A percentile compares a stretch with the other conserved stretches of the same genome.
Conservation (phyloP, 2,113 vertebrate species). For the Malurus elegans region DNA sequence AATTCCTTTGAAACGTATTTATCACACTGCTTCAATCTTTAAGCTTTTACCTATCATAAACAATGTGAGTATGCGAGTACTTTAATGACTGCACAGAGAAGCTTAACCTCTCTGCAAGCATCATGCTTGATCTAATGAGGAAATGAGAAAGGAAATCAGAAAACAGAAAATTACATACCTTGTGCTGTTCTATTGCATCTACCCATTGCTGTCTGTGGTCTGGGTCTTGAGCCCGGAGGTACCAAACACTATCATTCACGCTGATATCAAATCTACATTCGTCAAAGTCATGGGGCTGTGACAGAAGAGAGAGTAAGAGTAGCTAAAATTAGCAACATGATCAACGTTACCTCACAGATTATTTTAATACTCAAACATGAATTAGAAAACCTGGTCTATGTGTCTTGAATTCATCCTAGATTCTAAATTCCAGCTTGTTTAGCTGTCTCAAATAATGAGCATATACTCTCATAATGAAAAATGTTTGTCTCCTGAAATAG, state of each 20-base stretch:
- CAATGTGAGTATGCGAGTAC: not conserved
- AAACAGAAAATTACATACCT: conserved; percentile 74
- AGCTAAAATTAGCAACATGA: not conserved
- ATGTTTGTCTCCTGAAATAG: not conserved
- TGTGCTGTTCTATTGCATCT: conserved; percentile 94
- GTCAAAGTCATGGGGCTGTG: conserved; percentile 96
- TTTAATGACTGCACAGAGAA: not conserved
- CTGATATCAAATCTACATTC: conserved; percentile 98
- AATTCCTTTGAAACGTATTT: not conserved
- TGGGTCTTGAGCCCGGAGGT: conserved; percentile 92
- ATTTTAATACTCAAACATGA: not conserved
- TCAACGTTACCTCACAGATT: not conserved
- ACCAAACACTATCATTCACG: conserved; percentile 97
- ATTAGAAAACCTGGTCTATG: not conserved
- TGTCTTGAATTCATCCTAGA: not conserved
- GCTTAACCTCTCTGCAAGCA: not conserved
- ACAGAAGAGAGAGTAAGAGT: not conserved
- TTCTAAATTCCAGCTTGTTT: not conserved
- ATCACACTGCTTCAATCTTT: not conserved
- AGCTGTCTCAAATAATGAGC: not conserved
- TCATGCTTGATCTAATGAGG: not conserved
- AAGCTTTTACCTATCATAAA: not conserved
- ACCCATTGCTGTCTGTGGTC: conserved; percentile 94
- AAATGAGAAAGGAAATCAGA: not conserved
- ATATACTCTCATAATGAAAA: not conserved